Conservation (phyloP, 2,888 invertebrate species). For the Athalia cordata region DNA sequence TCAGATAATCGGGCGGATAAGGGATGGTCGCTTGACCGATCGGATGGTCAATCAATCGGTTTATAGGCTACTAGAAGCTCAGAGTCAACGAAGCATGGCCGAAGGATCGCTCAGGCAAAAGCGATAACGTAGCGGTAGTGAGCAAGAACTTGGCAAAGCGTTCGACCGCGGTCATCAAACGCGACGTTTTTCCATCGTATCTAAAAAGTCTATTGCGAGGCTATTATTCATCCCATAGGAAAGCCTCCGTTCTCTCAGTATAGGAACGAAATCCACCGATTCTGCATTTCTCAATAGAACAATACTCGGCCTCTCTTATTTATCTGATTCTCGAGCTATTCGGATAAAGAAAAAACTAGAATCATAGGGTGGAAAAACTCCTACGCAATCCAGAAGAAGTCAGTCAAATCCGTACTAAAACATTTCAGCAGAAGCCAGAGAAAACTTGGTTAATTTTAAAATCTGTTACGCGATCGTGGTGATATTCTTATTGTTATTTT, state of each 20-base stretch:
- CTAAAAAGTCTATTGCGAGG: background rate
- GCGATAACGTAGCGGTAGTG: conserved; percentile 17
- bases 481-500: conserved; percentile 4
- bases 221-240: background rate
- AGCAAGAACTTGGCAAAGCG: conserved; percentile 12
- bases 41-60: conserved; percentile 31
- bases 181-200: background rate
- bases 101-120: conserved; percentile 34
- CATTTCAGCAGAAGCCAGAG: no score
- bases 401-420: no score
- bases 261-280: no score
- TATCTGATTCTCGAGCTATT: no score
- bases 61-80: background rate
- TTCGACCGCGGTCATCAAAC: background rate
- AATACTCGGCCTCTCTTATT: no score
- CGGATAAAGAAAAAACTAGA: no score
- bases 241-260: no score
- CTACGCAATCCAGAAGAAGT: no score
- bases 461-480: no score
- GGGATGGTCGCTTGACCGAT: conserved; percentile 32
- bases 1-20: conserved; percentile 7
- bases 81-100: conserved; percentile 13
- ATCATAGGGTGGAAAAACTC: no score
- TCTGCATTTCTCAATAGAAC: no score
- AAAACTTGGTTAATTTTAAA: no score